phyloP scores from a whole-genome alignment of 1,140 invertebrate species.

The Potamilus streckersoni region DNA sequence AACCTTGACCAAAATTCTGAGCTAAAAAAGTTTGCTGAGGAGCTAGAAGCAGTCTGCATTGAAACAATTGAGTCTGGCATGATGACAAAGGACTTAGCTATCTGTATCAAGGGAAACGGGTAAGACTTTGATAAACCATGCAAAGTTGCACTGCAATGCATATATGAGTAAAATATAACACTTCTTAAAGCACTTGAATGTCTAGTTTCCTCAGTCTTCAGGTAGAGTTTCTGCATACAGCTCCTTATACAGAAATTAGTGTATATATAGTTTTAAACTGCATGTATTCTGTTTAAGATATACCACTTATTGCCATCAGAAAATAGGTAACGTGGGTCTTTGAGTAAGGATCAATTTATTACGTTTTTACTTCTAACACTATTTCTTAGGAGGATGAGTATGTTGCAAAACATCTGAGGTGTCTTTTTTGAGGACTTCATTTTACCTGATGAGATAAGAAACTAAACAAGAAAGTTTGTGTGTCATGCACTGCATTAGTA shows the following conservation, averaged over 20 bases:
- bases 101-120: slow-evolving; percentile 90
- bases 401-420: too few species aligned
- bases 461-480: too few species aligned
- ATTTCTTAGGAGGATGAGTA: too few species aligned
- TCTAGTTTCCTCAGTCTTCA: neutral
- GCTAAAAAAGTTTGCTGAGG: slow-evolving; percentile 83
- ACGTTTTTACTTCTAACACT: too few species aligned
- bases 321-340: neutral
- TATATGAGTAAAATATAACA: neutral
- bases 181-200: neutral
- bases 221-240: neutral
- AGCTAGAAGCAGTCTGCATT: slow-evolving; percentile 90
- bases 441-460: too few species aligned
- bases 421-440: too few species aligned
- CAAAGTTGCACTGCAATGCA: neutral
- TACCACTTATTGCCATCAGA: neutral
- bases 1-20: slow-evolving; percentile 89
- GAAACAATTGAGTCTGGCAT: slow-evolving; percentile 92
- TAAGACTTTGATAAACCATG: slow-evolving; percentile 29
- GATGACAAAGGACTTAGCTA: slow-evolving; percentile 99
- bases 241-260: neutral
- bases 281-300: neutral
- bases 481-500: too few species aligned
- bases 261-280: neutral
- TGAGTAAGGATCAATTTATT: too few species aligned